A percentile compares a stretch with the other conserved stretches of the same genome.
These are phyloP conservation scores for Calonectris borealis DNA, from an alignment of 2,113 vertebrate genomes.

Conservation along the genomic window DNA sequence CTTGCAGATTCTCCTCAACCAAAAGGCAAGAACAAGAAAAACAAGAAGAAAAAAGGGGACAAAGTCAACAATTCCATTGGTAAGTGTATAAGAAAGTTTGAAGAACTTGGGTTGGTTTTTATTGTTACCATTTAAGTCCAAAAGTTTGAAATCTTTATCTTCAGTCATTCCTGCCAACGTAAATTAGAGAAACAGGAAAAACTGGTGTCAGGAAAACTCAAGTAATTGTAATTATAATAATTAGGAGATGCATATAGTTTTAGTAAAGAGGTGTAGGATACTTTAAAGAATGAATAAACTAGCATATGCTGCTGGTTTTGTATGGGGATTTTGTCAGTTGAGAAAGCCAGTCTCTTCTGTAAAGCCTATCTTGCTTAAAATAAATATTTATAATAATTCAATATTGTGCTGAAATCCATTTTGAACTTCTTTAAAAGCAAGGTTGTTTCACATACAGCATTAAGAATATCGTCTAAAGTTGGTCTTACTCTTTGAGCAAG, in stretches of 20 bases:
- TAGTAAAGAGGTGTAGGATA: background rate
- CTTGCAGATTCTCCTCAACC: constrained; percentile 84
- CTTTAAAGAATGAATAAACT: background rate
- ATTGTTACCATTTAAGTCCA: background rate
- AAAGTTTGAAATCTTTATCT: background rate
- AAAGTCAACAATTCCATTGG: constrained; percentile 90
- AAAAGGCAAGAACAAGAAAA: constrained; percentile 86
- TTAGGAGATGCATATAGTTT: background rate
- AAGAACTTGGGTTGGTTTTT: background rate
- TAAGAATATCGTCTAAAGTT: background rate
- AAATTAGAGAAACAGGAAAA: background rate
- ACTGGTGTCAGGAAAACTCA: background rate
- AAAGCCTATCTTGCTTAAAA: background rate
- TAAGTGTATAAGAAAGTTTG: constrained; percentile 52
- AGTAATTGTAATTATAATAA: background rate
- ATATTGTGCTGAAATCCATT: background rate
- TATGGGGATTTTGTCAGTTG: background rate
- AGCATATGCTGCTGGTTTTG: background rate
- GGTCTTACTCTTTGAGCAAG: background rate
- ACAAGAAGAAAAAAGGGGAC: constrained; percentile 95
- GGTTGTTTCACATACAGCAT: background rate
- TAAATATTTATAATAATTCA: background rate
- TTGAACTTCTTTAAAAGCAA: background rate
- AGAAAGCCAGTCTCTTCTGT: background rate
- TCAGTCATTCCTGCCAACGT: background rate